Evolutionary conservation across 2,113 vertebrate species (phyloP).

Genomic region (Corvus hawaiiensis): DNA sequence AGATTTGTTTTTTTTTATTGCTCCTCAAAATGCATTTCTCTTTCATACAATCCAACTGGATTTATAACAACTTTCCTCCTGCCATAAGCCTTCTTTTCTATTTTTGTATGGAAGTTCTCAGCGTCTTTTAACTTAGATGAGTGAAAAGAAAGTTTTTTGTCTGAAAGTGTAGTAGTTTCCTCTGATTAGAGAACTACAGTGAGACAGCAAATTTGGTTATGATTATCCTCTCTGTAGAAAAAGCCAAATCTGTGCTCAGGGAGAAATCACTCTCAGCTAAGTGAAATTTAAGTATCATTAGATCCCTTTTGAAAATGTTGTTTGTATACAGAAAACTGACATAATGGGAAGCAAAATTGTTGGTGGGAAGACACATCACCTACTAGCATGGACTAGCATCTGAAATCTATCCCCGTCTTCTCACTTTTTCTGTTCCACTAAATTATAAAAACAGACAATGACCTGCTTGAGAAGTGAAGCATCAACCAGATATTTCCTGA

Average conservation of each 20-base stretch:
- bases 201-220: neutral
- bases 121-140: neutral
- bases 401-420: conserved; percentile 39
- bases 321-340: neutral
- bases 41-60: neutral
- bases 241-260: neutral
- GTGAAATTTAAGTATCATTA: neutral
- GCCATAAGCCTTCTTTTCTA: neutral
- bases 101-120: neutral
- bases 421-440: conserved; percentile 62
- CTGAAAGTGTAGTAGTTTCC: neutral
- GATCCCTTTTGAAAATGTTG: neutral
- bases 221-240: neutral
- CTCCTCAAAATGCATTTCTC: neutral
- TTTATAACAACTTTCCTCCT: neutral
- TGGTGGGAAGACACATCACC: neutral
- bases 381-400: neutral
- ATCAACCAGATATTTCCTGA: conserved; percentile 82
- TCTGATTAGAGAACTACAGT: neutral
- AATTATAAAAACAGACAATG: conserved; percentile 53
- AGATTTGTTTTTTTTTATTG: neutral
- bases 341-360: neutral
- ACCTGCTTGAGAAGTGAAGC: conserved; percentile 56
- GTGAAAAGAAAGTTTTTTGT: neutral
- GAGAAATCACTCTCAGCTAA: neutral